Evolutionary conservation across 2,888 invertebrate species (phyloP).

Genomic region (Pardosa pseudoannulata): DNA sequence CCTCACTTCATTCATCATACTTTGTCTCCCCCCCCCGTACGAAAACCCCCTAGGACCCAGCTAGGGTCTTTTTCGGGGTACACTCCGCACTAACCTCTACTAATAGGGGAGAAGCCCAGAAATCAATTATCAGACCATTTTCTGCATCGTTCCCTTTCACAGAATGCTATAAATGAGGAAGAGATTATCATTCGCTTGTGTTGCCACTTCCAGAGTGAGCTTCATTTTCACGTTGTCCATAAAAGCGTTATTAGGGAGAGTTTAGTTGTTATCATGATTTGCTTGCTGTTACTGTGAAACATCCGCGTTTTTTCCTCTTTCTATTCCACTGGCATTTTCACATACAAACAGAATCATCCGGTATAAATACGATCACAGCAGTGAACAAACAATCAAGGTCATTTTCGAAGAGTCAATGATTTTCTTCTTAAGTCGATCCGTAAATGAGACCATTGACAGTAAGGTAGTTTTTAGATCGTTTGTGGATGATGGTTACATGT

Average conservation of each 20-base stretch:
- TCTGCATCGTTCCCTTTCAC: slow-evolving; percentile 12
- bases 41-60: not conserved
- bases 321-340: too few relatives aligned
- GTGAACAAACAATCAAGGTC: too few relatives aligned
- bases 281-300: too few relatives aligned
- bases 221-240: not conserved
- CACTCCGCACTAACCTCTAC: not conserved
- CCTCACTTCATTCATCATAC: slow-evolving; percentile 15
- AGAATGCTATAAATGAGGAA: not conserved
- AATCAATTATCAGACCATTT: not conserved
- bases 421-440: too few relatives aligned
- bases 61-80: not conserved
- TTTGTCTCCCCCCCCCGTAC: not conserved
- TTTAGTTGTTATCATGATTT: not conserved
- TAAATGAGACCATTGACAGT: too few relatives aligned
- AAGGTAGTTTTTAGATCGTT: too few relatives aligned
- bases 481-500: too few relatives aligned
- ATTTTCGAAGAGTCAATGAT: too few relatives aligned
- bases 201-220: not conserved
- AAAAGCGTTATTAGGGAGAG: not conserved
- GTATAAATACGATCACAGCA: too few relatives aligned
- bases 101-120: not conserved
- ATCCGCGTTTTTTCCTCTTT: too few relatives aligned
- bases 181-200: not conserved
- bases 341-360: too few relatives aligned